These are phyloP conservation scores for Cyprinodon variegatus DNA, from an alignment of 2,113 vertebrate genomes.

Conservation along the genomic window DNA sequence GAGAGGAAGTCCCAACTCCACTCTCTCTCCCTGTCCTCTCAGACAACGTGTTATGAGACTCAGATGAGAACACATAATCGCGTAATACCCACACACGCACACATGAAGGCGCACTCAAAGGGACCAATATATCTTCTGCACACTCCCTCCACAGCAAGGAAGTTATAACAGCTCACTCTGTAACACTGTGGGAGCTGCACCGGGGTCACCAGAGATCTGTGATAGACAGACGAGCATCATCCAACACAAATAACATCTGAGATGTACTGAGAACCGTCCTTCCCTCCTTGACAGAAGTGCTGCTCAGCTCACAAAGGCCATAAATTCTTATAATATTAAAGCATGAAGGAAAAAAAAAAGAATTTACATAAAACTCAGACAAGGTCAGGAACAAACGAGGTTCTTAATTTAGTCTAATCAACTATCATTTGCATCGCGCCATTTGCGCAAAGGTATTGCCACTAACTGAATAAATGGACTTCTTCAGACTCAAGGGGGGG, in stretches of 20 bases:
- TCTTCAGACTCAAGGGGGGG: conserved; percentile 98
- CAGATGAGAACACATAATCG: conserved; percentile 65
- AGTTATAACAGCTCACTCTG: conserved; percentile 68
- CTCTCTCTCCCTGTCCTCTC: conserved; percentile 58
- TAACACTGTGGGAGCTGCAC: conserved; percentile 65
- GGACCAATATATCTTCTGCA: conserved; percentile 57
- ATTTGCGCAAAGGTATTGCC: conserved; percentile 98
- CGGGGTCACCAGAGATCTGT: conserved; percentile 61
- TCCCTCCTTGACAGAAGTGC: conserved; percentile 35
- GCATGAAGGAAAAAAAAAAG: conserved; percentile 61
- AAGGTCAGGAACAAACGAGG: conserved; percentile 99
- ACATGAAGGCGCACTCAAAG: conserved; percentile 45
- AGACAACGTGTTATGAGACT: conserved; percentile 75
- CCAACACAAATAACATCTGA: conserved; percentile 38
- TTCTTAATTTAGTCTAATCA: conserved; percentile 99
- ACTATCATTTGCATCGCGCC: conserved; percentile 99
- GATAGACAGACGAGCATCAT: conserved; percentile 33
- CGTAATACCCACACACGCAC: conserved; percentile 62
- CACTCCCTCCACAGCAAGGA: conserved; percentile 75
- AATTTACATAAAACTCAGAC: conserved; percentile 99
- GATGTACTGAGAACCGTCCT: conserved; percentile 52
- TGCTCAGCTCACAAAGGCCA: conserved; percentile 61
- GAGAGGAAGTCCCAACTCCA: conserved; percentile 76
- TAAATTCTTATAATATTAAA: conserved; percentile 74
- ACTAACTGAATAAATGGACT: conserved; percentile 99